phyloP scores from a whole-genome alignment of 2,113 vertebrate genomes.

The Rhinoptilus africanus region DNA sequence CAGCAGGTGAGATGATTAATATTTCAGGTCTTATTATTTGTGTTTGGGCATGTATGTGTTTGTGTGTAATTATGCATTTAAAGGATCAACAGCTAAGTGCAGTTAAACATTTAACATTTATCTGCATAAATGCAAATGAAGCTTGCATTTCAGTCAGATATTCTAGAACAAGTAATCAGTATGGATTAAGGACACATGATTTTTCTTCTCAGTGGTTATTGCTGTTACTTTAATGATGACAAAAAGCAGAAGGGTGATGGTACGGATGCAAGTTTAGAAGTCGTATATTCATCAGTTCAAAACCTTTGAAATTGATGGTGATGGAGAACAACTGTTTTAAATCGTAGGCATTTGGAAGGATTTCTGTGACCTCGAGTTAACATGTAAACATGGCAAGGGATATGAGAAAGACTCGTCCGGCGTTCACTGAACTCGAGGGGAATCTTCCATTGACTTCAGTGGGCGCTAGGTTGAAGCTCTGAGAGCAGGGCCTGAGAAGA shows the following conservation, averaged over 20 bases:
- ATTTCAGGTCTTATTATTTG: background rate
- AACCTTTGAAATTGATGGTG: slow-evolving; percentile 34
- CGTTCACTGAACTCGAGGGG: background rate
- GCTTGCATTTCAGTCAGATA: slow-evolving; percentile 55
- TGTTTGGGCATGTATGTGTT: background rate
- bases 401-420: background rate
- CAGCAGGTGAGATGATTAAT: background rate
- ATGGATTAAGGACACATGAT: slow-evolving; percentile 53
- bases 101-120: slow-evolving; percentile 62
- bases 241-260: slow-evolving; percentile 70
- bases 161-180: slow-evolving; percentile 52
- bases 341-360: slow-evolving; percentile 18
- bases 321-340: slow-evolving; percentile 50
- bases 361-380: slow-evolving; percentile 11
- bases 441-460: background rate
- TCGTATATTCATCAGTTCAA: background rate
- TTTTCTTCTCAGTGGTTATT: slow-evolving; percentile 62
- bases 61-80: background rate
- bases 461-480: background rate
- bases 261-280: slow-evolving; percentile 26
- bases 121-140: slow-evolving; percentile 74
- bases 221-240: slow-evolving; percentile 66
- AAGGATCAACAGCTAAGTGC: slow-evolving; percentile 39
- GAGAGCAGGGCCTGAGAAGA: background rate
- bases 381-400: slow-evolving; percentile 41